Percentiles rank a stretch among this genome's conserved stretches.
phyloP scores from a whole-genome alignment of 2,888 invertebrate species.

The Cryptocheilus praepositus region DNA sequence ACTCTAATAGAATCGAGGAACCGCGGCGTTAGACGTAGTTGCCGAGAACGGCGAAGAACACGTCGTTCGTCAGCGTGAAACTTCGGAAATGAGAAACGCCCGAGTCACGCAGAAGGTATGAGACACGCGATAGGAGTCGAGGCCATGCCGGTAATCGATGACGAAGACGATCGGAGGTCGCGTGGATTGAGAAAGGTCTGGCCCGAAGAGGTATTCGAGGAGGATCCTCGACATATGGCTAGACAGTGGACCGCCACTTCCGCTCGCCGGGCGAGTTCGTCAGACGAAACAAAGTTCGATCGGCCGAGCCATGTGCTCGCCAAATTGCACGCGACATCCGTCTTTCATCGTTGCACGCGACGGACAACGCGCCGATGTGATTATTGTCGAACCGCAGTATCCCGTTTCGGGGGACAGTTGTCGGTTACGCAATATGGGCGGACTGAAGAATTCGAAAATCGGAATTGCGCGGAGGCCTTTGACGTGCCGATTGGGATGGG shows the following conservation, averaged over 20 bases:
- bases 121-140: slow-evolving; percentile 40
- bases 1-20: no score
- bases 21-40: no score
- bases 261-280: slow-evolving; percentile 42
- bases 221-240: slow-evolving; percentile 60
- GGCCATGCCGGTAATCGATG: slow-evolving; percentile 36
- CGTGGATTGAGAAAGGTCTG: slow-evolving; percentile 26
- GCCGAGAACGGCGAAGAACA: no score
- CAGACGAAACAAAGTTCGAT: slow-evolving; percentile 28
- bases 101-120: slow-evolving; percentile 11
- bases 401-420: not conserved
- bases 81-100: no score
- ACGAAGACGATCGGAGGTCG: slow-evolving; percentile 44
- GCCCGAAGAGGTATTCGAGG: slow-evolving; percentile 36
- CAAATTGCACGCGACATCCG: slow-evolving; percentile 21
- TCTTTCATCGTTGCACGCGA: not conserved
- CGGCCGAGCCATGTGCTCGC: slow-evolving; percentile 31
- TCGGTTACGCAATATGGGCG: slow-evolving; percentile 35
- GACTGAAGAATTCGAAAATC: no score
- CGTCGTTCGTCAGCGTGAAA: no score
- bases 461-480: no score
- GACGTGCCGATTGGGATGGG: no score
- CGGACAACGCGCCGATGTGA: not conserved
- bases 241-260: slow-evolving; percentile 58
- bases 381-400: slow-evolving; percentile 1